phyloP scores from a whole-genome alignment of 2,888 invertebrate species.

The Pseudeuparius sepicola region DNA sequence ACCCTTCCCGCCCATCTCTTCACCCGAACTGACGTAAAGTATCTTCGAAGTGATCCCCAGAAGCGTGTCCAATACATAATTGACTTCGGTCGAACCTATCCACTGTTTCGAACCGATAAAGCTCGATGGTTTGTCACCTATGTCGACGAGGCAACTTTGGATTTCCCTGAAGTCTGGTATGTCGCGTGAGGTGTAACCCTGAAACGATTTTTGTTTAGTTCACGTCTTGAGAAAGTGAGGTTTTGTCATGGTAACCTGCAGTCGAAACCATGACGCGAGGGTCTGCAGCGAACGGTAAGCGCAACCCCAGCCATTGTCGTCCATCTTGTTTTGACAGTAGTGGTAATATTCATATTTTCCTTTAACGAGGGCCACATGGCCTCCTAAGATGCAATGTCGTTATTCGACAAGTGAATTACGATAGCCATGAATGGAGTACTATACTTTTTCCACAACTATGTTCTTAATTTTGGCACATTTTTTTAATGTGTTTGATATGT shows the following conservation, averaged over 20 bases:
- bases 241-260: constrained; percentile 67
- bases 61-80: constrained; percentile 79
- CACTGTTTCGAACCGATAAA: constrained; percentile 90
- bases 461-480: no score
- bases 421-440: no score
- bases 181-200: constrained; percentile 61
- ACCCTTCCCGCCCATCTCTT: constrained; percentile 68
- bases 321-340: constrained; percentile 88
- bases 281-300: constrained; percentile 97
- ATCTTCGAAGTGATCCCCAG: constrained; percentile 70
- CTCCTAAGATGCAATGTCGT: no score
- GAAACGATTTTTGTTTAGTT: constrained; percentile 40
- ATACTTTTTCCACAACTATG: no score
- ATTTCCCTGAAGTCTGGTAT: constrained; percentile 80
- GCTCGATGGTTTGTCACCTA: constrained; percentile 81
- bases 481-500: no score
- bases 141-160: constrained; percentile 86
- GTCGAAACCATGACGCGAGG: constrained; percentile 87
- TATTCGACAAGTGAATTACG: no score
- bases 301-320: constrained; percentile 99
- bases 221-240: constrained; percentile 64
- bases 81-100: constrained; percentile 98
- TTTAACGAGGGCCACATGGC: constrained; percentile 51
- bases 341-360: constrained; percentile 93
- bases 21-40: constrained; percentile 74